Percentiles rank a stretch among this genome's conserved stretches.
phyloP scores from a whole-genome alignment of 2,888 invertebrate genomes.

The Melieria picta region DNA sequence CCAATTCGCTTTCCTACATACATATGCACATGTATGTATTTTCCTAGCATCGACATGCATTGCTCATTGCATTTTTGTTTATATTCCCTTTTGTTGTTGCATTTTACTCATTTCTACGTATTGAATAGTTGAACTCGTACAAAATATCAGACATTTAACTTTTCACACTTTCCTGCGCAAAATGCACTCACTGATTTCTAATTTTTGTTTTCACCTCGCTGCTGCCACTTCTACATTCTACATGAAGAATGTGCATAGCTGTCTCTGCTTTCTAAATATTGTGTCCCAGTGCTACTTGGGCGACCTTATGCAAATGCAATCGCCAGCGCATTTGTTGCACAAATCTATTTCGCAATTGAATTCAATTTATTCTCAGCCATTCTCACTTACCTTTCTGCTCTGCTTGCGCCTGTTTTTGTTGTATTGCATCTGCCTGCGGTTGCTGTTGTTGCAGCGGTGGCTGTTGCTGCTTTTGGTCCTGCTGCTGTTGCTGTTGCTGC shows the following conservation, averaged over 20 bases:
- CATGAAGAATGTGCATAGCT: too few relatives aligned
- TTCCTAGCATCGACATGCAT: background rate
- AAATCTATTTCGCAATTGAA: slow-evolving; percentile 2
- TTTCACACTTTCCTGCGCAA: background rate
- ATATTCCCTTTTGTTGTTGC: background rate
- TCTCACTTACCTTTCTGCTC: slow-evolving; percentile 39
- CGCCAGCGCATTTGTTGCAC: background rate
- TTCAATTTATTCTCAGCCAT: background rate
- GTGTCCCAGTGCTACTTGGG: too few relatives aligned
- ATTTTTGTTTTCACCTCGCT: too few relatives aligned
- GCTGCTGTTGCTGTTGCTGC: slow-evolving; percentile 33
- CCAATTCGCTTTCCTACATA: background rate
- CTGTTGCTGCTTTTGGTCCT: slow-evolving; percentile 42
- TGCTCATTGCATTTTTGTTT: slow-evolving; percentile 15
- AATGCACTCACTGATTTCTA: too few relatives aligned
- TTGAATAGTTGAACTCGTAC: too few relatives aligned
- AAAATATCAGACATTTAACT: background rate
- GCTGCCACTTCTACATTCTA: too few relatives aligned
- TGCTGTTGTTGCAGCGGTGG: slow-evolving; percentile 46
- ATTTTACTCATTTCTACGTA: too few relatives aligned
- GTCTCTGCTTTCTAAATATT: too few relatives aligned
- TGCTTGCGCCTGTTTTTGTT: slow-evolving; percentile 52
- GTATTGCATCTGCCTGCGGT: slow-evolving; percentile 35
- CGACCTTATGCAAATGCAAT: too few relatives aligned
- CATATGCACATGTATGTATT: slow-evolving; percentile 9